Percentiles rank a stretch among this genome's conserved stretches.
These are phyloP conservation scores for Sylvia atricapilla DNA, from an alignment of 2,113 vertebrate genomes.

Conservation along the genomic window DNA sequence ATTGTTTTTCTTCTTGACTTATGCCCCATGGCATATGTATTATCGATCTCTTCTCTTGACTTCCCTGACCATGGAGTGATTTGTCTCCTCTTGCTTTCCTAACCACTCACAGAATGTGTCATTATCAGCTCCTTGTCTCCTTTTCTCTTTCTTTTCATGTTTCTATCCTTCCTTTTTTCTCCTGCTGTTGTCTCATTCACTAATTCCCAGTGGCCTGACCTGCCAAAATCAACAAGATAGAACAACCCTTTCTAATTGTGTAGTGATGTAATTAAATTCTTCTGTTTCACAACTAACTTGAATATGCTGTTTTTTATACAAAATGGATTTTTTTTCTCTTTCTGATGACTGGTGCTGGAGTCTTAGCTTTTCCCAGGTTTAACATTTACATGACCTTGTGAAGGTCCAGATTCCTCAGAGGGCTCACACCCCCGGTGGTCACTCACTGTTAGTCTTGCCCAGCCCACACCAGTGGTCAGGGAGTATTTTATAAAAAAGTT, in stretches of 20 bases:
- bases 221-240: neutral
- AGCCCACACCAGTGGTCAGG: neutral
- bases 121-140: neutral
- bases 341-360: neutral
- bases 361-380: neutral
- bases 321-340: slow-evolving; percentile 1
- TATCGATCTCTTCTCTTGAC: neutral
- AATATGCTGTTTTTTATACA: neutral
- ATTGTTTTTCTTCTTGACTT: neutral
- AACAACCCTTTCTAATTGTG: neutral
- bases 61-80: neutral
- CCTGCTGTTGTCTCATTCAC: neutral
- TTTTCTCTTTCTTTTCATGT: neutral
- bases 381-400: neutral
- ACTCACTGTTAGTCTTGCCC: neutral
- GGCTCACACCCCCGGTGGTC: neutral
- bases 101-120: neutral
- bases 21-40: neutral
- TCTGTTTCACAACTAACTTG: neutral
- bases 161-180: neutral
- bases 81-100: neutral
- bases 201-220: neutral
- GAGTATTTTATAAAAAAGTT: neutral
- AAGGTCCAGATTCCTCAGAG: neutral
- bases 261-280: neutral